These are phyloP conservation scores for Acyrthosiphon pisum DNA, from an alignment of 1,140 invertebrate species.

Conservation along the genomic window DNA sequence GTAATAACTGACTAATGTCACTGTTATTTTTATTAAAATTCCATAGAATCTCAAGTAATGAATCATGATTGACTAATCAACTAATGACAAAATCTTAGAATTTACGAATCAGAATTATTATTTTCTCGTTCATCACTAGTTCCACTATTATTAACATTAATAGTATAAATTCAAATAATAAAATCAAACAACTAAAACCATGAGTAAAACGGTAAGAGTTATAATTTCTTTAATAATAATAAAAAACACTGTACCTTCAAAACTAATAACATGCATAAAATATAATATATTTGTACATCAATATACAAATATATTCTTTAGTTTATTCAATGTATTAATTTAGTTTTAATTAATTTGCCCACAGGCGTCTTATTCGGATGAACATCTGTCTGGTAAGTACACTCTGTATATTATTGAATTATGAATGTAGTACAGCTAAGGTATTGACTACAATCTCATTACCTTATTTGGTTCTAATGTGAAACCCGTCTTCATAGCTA, in stretches of 20 bases:
- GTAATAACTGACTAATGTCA: slow-evolving; percentile 20
- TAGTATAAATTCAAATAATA: neutral
- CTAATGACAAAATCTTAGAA: neutral
- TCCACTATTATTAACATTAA: neutral
- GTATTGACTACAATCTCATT: slow-evolving; percentile 60
- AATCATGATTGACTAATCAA: neutral
- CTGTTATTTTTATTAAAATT: slow-evolving; percentile 39
- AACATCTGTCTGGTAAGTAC: slow-evolving; percentile 87
- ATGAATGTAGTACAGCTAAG: slow-evolving; percentile 61
- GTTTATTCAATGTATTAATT: neutral
- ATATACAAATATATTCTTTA: neutral
- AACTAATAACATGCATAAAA: neutral
- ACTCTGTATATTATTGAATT: slow-evolving; percentile 40
- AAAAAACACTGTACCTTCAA: neutral
- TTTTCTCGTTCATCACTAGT: neutral
- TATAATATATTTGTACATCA: neutral
- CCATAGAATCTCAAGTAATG: neutral
- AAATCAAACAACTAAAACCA: neutral
- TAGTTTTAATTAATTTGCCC: slow-evolving; percentile 63
- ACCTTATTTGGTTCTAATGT: slow-evolving; percentile 63
- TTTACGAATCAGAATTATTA: neutral
- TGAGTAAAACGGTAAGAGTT: slow-evolving; percentile 40
- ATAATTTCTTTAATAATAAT: neutral
- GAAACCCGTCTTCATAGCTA: slow-evolving; percentile 59
- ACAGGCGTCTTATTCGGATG: slow-evolving; percentile 86